A percentile compares a stretch with the other conserved stretches of the same genome.
phyloP scores from a whole-genome alignment of 2,797 vertebrate genomes.

The Mus minutoides region DNA sequence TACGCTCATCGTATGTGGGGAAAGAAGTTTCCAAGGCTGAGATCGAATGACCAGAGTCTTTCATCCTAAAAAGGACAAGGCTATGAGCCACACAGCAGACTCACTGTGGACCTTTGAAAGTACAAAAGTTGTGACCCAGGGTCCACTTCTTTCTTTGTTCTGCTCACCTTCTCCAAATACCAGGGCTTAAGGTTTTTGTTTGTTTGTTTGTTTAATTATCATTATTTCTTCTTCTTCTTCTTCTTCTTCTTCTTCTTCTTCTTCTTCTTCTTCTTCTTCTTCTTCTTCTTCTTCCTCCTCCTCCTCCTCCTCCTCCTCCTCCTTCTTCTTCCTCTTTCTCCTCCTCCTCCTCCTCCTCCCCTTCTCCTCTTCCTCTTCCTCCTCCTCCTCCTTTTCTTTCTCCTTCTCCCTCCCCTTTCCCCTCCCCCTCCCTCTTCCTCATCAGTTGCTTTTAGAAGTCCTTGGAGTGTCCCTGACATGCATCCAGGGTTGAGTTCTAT shows the following conservation, averaged over 20 bases:
- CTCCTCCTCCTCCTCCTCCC: too few species aligned
- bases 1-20: conserved; percentile 7
- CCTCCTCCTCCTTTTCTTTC: too few species aligned
- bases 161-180: not conserved
- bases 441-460: not conserved
- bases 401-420: too few species aligned
- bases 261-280: too few species aligned
- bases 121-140: not conserved
- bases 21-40: not conserved
- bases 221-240: too few species aligned
- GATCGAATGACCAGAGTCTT: conserved; percentile 7
- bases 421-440: too few species aligned
- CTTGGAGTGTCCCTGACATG: not conserved
- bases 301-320: too few species aligned
- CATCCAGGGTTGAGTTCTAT: not conserved
- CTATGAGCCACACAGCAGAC: not conserved
- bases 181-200: not conserved
- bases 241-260: too few species aligned
- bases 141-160: not conserved
- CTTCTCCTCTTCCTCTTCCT: too few species aligned
- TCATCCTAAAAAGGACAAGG: conserved; percentile 51
- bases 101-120: not conserved
- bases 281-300: too few species aligned
- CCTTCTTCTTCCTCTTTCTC: too few species aligned
- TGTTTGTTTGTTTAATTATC: not conserved